phyloP scores from a whole-genome alignment of 1,140 invertebrate species.

The Caenorhabditis inopinata region DNA sequence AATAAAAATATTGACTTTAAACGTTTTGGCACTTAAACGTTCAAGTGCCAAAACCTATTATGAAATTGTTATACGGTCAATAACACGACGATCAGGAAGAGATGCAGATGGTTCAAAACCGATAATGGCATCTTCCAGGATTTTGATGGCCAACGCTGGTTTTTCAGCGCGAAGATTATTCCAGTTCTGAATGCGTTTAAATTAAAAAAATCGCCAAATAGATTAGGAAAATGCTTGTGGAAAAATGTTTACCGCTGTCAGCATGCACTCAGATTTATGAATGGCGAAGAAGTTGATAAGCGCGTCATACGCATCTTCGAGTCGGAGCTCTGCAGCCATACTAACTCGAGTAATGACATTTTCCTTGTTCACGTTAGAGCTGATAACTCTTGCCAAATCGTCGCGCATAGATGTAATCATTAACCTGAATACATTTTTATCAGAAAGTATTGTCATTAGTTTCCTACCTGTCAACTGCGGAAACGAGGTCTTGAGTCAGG shows the following conservation, averaged over 20 bases:
- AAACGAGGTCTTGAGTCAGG: constrained; percentile 27
- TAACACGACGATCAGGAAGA: background rate
- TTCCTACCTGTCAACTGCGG: constrained; percentile 32
- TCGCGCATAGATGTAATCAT: background rate
- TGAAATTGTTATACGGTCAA: background rate
- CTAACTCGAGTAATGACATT: constrained; percentile 27
- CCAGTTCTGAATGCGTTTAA: background rate
- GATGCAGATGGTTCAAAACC: background rate
- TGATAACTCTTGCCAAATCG: background rate
- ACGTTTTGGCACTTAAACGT: too few relatives aligned
- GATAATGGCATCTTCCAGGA: background rate
- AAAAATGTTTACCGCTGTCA: background rate
- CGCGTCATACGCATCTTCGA: background rate
- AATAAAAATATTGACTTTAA: too few relatives aligned
- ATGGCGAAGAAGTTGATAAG: background rate
- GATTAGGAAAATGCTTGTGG: too few relatives aligned
- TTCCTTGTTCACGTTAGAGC: background rate
- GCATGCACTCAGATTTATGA: background rate
- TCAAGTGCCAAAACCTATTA: background rate
- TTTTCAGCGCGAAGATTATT: background rate
- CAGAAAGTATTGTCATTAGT: background rate
- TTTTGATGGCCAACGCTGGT: background rate
- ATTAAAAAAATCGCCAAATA: too few relatives aligned
- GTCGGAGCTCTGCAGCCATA: constrained; percentile 18
- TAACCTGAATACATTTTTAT: background rate